A percentile compares a stretch with the other conserved stretches of the same genome.
These are phyloP conservation scores for Portunus trituberculatus DNA, from an alignment of 1,140 invertebrate genomes.

Conservation along the genomic window DNA sequence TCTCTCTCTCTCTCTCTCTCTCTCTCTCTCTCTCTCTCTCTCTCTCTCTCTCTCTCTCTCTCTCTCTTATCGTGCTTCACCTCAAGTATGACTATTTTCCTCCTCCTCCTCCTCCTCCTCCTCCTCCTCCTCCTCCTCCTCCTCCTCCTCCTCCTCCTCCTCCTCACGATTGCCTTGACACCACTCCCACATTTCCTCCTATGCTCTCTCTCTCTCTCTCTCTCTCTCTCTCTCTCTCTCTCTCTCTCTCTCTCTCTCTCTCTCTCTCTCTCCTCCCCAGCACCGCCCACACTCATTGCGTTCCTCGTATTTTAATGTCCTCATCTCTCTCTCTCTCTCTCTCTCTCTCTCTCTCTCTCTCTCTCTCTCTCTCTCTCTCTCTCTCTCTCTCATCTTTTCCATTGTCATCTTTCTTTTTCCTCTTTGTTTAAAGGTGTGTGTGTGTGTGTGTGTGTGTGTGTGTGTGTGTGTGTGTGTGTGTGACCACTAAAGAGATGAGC, in stretches of 20 bases:
- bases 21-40: neutral
- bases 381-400: constrained; percentile 10
- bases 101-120: neutral
- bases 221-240: too few relatives aligned
- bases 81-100: neutral
- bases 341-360: neutral
- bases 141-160: too few relatives aligned
- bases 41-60: neutral
- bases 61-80: neutral
- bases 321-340: neutral
- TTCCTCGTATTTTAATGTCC: neutral
- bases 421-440: neutral
- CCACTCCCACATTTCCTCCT: too few relatives aligned
- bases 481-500: too few relatives aligned
- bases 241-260: too few relatives aligned
- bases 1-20: neutral
- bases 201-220: too few relatives aligned
- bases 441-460: too few relatives aligned
- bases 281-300: too few relatives aligned
- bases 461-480: too few relatives aligned
- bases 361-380: constrained; percentile 29
- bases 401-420: neutral
- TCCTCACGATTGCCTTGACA: too few relatives aligned
- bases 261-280: too few relatives aligned
- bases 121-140: neutral